A percentile compares a stretch with the other conserved stretches of the same genome.
Evolutionary conservation across 2,888 invertebrate species (phyloP).

Genomic region (Tipula helvola): DNA sequence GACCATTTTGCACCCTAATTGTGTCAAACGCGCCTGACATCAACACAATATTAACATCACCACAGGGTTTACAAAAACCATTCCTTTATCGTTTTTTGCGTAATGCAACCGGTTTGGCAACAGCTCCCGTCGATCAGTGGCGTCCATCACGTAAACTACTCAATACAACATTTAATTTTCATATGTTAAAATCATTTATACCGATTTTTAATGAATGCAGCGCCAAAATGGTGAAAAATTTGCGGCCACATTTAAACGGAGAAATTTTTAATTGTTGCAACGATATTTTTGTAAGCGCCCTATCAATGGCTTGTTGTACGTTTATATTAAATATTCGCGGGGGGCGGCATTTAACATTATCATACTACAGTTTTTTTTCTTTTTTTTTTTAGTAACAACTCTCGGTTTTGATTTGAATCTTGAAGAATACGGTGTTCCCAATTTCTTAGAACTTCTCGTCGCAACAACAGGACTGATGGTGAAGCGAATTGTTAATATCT

Average conservation of each 20-base stretch:
- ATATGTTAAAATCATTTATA: background rate
- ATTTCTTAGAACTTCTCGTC: too few relatives aligned
- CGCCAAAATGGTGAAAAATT: background rate
- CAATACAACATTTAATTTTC: background rate
- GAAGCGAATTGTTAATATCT: background rate
- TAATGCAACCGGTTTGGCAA: constrained; percentile 8
- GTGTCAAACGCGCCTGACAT: constrained; percentile 6
- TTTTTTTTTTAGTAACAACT: background rate
- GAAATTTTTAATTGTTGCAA: background rate
- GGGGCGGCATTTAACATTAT: too few relatives aligned
- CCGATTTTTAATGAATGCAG: background rate
- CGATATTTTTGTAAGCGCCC: background rate
- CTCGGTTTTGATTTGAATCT: background rate
- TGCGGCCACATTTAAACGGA: too few relatives aligned
- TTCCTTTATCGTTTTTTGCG: constrained; percentile 9
- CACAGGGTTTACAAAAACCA: constrained; percentile 11
- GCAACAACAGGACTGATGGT: background rate
- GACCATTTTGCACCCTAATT: background rate
- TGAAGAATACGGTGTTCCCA: background rate
- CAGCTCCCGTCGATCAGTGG: constrained; percentile 5
- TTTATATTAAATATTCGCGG: background rate
- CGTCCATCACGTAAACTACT: background rate
- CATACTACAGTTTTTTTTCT: background rate
- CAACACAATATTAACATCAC: constrained; percentile 11
- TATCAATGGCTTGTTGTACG: background rate